These are phyloP conservation scores for Actenoides lindsayi DNA, from an alignment of 2,113 vertebrate genomes.

Conservation along the genomic window DNA sequence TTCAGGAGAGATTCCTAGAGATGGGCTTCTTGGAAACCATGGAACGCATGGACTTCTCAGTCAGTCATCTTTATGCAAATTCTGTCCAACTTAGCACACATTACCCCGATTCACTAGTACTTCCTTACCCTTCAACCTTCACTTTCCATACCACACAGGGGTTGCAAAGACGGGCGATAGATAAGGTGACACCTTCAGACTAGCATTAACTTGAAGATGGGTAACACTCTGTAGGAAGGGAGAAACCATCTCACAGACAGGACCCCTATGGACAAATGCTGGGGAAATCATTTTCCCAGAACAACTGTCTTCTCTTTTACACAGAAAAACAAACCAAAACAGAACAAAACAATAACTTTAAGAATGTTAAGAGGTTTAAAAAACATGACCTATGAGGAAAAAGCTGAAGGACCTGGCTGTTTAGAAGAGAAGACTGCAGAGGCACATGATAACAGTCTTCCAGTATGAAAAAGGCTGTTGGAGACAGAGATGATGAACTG, in stretches of 20 bases:
- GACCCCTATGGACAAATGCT: neutral
- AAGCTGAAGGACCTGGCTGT: slow-evolving; percentile 12
- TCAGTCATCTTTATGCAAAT: neutral
- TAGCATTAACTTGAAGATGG: neutral
- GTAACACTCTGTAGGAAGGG: neutral
- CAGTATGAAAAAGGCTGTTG: neutral
- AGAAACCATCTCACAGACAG: neutral
- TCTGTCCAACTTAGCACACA: neutral
- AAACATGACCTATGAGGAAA: slow-evolving; percentile 27
- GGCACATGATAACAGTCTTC: neutral
- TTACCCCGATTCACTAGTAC: neutral
- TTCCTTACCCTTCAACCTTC: neutral
- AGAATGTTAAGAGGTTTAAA: slow-evolving; percentile 26
- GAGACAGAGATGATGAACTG: neutral
- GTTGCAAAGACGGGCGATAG: neutral
- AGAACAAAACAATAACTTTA: neutral
- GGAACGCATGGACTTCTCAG: neutral
- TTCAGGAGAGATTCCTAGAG: neutral
- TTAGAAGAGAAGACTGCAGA: slow-evolving; percentile 11
- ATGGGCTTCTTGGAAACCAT: neutral
- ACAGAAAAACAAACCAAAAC: neutral
- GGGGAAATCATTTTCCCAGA: slow-evolving; percentile 19
- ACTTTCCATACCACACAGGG: neutral
- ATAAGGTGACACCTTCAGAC: neutral
- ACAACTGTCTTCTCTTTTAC: neutral